Evolutionary conservation across 2,113 vertebrate genomes (phyloP).

Genomic region (Pachyramphus minor): DNA sequence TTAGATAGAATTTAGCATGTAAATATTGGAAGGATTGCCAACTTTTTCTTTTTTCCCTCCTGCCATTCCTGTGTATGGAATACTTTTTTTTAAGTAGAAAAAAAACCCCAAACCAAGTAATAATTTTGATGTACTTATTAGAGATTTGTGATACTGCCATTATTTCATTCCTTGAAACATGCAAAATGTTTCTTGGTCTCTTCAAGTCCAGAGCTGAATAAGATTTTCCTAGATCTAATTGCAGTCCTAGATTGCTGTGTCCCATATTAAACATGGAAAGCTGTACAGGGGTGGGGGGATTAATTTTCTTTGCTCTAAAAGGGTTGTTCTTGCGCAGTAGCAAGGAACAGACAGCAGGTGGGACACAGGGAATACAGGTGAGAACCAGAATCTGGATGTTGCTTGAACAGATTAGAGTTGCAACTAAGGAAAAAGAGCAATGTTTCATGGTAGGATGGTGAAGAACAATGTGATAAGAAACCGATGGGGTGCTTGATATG

Average conservation of each 20-base stretch:
- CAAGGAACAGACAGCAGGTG: not conserved
- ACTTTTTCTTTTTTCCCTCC: not conserved
- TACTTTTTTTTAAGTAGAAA: not conserved
- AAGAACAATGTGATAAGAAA: not conserved
- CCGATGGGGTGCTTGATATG: not conserved
- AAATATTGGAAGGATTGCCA: not conserved
- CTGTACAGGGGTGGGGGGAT: not conserved
- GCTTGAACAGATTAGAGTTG: not conserved
- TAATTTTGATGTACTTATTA: not conserved
- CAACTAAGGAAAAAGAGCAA: not conserved
- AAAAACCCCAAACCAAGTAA: not conserved
- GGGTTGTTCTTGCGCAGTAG: not conserved
- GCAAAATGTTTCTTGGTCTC: not conserved
- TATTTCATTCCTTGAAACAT: not conserved
- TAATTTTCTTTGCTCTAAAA: not conserved
- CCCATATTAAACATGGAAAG: rapidly evolving
- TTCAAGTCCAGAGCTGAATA: not conserved
- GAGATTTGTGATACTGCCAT: not conserved
- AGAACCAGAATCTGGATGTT: not conserved
- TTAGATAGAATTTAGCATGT: not conserved
- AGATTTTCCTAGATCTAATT: not conserved
- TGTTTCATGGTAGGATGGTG: not conserved
- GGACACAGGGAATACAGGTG: not conserved
- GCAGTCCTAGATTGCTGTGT: not conserved
- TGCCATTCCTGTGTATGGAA: not conserved